Base-by-base conservation (phyloP, 2,888 invertebrate genomes). In the Cryptus viduatorius region DNA sequence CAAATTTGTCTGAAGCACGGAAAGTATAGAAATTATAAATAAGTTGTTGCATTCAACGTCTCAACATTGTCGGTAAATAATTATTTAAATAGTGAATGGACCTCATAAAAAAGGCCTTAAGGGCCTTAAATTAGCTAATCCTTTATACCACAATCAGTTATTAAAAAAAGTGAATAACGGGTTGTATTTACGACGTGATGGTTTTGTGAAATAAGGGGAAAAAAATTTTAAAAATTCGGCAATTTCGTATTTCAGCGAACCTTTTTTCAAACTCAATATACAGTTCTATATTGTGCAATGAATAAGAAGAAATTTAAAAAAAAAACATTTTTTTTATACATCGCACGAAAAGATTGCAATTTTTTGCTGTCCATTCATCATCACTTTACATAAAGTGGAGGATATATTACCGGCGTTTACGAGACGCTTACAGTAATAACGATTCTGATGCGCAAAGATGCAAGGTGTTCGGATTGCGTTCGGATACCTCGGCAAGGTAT, bases 381-480 rank as follows among this genome's bases (percentile, higher is more conserved):
- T 64, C 16, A 31, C 44, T 53, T 72, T 12, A 48, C 12, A 79
- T 44, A 67, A 65, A 72, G 65, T 67, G 64, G 0, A 42, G 44
- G 4, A 79, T 46, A 56, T 64, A 72, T 65, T 79, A 65, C 37
- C 48, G 7, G 44, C 31, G 65, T 67, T 56, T 65, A 56, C 14
- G 56, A 72, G 31, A 72, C 67, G 31, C 24, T 64, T 31, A 31
- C 31, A 61, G 24, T 56, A 73, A 79, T 73, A 73, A 68, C 56
- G 65, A 56, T 80, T 59, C 29, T 68, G 53, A 73, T 56, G 65
- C 44, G 29, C 37, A 10, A 44, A 12, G 29, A 31, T 44, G 64
- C 76, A 69, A 77, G 76, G 69, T 71, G 81, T 82, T 64, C 50
- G 68, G 64, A 64, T 46, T 69, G 7, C 3, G 4, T 44, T 79